Conservation (phyloP, 1,140 invertebrate species). For the Epicauta chinensis region DNA sequence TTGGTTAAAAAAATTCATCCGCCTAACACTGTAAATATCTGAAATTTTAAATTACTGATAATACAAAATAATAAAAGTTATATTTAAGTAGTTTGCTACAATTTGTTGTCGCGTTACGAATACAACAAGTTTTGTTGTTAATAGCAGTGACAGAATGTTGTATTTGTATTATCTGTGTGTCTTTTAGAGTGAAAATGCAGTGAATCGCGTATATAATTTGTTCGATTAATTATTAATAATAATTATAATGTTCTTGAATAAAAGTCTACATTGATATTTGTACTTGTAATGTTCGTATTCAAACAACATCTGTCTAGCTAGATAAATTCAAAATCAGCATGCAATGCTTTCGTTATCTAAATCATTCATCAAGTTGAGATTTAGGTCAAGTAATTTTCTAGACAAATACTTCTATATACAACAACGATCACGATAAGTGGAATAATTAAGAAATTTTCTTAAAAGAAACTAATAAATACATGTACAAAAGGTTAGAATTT, state of each 20-base stretch:
- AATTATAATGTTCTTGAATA: not conserved
- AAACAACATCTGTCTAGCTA: constrained; percentile 6
- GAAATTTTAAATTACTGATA: no score
- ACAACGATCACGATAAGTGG: constrained; percentile 6
- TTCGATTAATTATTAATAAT: not conserved
- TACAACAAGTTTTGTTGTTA: no score
- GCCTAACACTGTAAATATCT: no score
- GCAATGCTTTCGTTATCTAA: constrained; percentile 14
- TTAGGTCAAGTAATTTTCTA: constrained; percentile 16
- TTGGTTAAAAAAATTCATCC: no score
- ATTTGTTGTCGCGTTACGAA: no score
- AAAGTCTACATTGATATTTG: not conserved
- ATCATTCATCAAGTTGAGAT: constrained; percentile 14
- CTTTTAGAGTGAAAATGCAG: no score
- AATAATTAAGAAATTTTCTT: constrained; percentile 18
- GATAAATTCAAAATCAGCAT: constrained; percentile 17
- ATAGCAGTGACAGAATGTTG: no score
- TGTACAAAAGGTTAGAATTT: constrained; percentile 19
- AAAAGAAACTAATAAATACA: constrained; percentile 15
- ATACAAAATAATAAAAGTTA: no score
- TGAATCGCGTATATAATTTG: no score
- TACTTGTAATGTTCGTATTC: not conserved
- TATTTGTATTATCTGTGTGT: no score
- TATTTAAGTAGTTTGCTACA: no score
- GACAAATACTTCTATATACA: constrained; percentile 11